Base-by-base conservation (phyloP, 1,140 invertebrate species). In the Caenorhabditis remanei region DNA sequence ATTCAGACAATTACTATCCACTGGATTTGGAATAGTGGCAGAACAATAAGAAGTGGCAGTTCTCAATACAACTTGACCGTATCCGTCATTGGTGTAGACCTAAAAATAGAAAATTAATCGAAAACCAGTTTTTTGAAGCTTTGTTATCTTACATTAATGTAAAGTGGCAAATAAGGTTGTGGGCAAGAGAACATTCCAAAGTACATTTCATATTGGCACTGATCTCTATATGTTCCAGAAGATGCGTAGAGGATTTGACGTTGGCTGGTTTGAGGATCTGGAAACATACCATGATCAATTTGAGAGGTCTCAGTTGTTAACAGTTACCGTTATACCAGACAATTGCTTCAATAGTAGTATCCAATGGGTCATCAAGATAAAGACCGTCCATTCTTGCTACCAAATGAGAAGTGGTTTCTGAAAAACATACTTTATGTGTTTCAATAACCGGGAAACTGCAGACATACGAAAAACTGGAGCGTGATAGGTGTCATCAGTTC, bases 11-110 rank as follows among this genome's bases (percentile, higher is more conserved):
- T 71, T 58, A 41, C 79, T 79, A 13, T 53, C 67, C 11, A 46
- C 21, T 19, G 88, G 41, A 48, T 55, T 58, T 16, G 53, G 82
- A 40, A 85, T n/a, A 61, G 32, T 46, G 6, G 88, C 82, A 19
- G 88, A 85, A 71, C 88, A 89, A 56, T 86, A 88, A 40, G 84
- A 55, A 48, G 88, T 89, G 40, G 75, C 61, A 6, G 88, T 89
- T 84, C 88, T 56, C 21, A 86, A 24, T 8, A 89, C 55, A 9
- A 65, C 67, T 16, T 58, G 56, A 19, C 87, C 88, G 14, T 65
- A 40, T 14, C 16, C 41, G 67, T 89, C 87, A 24, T 63, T 88
- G 9, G 83, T n/a, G n/a, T n/a, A n/a, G n/a, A n/a, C n/a, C n/a
- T n/a, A n/a, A n/a, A n/a, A n/a, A n/a, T n/a, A n/a, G n/a, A n/a